Percentiles rank a stretch among this genome's conserved stretches.
Evolutionary conservation across 2,113 vertebrate genomes (phyloP).

Genomic region (Vidua chalybeata): DNA sequence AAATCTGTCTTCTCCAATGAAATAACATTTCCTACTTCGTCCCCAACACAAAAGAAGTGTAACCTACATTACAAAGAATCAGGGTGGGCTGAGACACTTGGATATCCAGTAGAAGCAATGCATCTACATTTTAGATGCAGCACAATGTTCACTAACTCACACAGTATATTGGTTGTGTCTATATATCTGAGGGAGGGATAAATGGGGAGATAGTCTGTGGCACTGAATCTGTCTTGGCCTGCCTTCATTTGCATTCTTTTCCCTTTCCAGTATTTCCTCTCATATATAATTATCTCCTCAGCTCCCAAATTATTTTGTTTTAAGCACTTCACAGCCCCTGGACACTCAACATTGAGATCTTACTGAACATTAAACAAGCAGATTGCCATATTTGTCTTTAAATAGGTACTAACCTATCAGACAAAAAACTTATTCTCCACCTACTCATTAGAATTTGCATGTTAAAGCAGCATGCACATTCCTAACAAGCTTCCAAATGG

Average conservation of each 20-base stretch:
- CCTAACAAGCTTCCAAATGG: constrained; percentile 55
- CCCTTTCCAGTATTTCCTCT: constrained; percentile 33
- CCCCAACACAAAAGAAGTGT: not conserved
- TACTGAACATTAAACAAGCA: constrained; percentile 63
- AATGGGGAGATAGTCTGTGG: not conserved
- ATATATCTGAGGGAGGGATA: not conserved
- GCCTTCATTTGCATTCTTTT: constrained; percentile 41
- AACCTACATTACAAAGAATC: not conserved
- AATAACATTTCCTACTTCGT: not conserved
- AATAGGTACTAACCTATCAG: constrained; percentile 47
- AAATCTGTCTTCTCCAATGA: not conserved
- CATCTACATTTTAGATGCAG: not conserved
- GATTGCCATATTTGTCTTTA: constrained; percentile 64
- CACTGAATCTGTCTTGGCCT: not conserved
- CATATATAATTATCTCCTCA: constrained; percentile 63
- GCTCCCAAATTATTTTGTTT: constrained; percentile 60
- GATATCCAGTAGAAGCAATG: not conserved
- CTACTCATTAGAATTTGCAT: constrained; percentile 46
- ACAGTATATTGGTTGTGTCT: not conserved
- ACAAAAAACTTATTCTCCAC: constrained; percentile 14
- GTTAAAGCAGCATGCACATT: constrained; percentile 40
- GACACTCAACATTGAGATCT: constrained; percentile 41
- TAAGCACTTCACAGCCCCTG: constrained; percentile 62
- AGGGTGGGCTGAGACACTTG: not conserved
- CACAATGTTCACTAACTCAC: not conserved